Percentiles rank a stretch among this genome's conserved stretches.
These are phyloP conservation scores for Corydoras sp. DNA, from an alignment of 2,113 vertebrate species.

Conservation along the genomic window DNA sequence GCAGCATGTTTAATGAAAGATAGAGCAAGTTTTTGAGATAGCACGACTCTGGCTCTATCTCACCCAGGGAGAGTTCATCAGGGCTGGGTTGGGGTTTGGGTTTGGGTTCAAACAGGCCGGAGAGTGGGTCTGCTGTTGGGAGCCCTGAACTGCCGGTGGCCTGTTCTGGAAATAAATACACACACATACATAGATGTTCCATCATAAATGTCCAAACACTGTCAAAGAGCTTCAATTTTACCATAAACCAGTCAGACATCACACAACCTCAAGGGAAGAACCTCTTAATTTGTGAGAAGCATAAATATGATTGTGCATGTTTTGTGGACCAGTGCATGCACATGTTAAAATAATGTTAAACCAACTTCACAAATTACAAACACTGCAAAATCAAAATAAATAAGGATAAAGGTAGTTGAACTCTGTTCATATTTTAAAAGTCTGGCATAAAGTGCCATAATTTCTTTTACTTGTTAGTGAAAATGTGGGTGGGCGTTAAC, in stretches of 20 bases:
- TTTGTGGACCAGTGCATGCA: neutral
- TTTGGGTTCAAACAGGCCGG: conserved; percentile 60
- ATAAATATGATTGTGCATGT: neutral
- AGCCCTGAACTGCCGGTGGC: conserved; percentile 63
- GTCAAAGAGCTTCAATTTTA: neutral
- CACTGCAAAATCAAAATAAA: too few relatives aligned
- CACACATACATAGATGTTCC: conserved; percentile 51
- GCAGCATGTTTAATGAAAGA: conserved; percentile 51
- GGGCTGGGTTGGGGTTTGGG: conserved; percentile 52
- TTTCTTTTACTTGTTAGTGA: neutral
- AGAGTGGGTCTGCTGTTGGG: conserved; percentile 57
- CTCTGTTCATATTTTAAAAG: too few relatives aligned
- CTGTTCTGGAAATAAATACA: conserved; percentile 65
- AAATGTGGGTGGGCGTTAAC: conserved; percentile 13
- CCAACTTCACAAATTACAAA: too few relatives aligned
- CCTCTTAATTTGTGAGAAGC: conserved; percentile 40
- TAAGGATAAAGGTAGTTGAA: too few relatives aligned
- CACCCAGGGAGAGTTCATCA: conserved; percentile 71
- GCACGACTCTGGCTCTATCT: conserved; percentile 44
- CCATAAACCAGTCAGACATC: neutral
- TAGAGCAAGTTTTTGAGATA: conserved; percentile 12
- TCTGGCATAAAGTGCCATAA: neutral
- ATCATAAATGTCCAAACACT: conserved; percentile 27
- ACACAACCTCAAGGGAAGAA: conserved; percentile 5
- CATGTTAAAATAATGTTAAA: too few relatives aligned